Evolutionary conservation across 2,888 invertebrate genomes (phyloP).

Genomic region (Andrena minutula): DNA sequence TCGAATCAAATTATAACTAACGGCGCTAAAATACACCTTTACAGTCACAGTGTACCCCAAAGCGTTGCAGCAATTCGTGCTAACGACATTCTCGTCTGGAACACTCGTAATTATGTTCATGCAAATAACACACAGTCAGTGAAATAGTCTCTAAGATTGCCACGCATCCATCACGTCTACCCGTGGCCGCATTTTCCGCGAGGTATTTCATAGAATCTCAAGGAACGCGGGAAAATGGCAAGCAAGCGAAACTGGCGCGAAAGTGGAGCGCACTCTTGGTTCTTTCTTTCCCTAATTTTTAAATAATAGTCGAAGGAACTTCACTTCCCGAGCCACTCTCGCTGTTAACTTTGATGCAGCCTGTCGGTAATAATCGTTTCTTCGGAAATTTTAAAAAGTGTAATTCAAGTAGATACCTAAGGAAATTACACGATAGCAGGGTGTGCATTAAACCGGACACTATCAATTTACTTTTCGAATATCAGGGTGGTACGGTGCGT

Average conservation of each 20-base stretch:
- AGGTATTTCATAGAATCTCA: conserved; percentile 9
- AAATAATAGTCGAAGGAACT: not conserved
- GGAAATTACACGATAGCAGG: conserved; percentile 25
- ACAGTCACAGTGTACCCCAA: not conserved
- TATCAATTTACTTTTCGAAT: conserved; percentile 16
- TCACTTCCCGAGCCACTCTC: not conserved
- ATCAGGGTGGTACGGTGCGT: not conserved
- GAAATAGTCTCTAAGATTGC: conserved; percentile 21
- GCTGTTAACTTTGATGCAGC: not conserved
- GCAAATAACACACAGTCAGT: not conserved
- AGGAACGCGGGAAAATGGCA: not conserved
- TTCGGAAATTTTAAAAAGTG: conserved; percentile 16
- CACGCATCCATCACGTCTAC: conserved; percentile 17
- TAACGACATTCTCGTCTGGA: conserved; percentile 6
- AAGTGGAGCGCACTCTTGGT: not conserved
- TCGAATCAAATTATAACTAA: not conserved
- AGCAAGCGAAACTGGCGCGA: not conserved
- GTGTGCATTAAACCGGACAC: conserved; percentile 20
- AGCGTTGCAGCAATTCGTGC: not conserved
- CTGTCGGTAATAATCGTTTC: conserved; percentile 35
- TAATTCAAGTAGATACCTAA: conserved; percentile 10
- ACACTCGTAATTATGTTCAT: conserved; percentile 3
- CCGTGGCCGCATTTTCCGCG: not conserved
- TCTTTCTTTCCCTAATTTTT: not conserved
- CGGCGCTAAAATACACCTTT: not conserved